Evolutionary conservation across 1,140 invertebrate genomes (phyloP).

Genomic region (Drosophila erecta): DNA sequence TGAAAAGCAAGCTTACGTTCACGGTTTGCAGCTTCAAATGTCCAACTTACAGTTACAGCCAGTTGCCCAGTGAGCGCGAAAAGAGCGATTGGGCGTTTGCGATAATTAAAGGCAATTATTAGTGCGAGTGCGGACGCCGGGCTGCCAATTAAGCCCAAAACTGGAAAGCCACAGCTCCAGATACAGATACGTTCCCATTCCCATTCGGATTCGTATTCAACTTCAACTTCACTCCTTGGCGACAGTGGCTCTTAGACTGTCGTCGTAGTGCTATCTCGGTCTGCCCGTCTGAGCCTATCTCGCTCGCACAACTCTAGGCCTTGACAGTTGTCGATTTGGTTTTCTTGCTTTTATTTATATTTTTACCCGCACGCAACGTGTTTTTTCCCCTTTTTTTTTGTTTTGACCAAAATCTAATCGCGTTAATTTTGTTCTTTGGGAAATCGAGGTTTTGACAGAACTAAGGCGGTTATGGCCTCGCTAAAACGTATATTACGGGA

Average conservation of each 20-base stretch:
- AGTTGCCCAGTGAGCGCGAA: slow-evolving; percentile 11
- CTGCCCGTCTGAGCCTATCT: not conserved
- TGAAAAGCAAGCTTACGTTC: slow-evolving; percentile 51
- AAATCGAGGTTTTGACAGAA: slow-evolving; percentile 41
- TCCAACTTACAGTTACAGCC: slow-evolving; percentile 26
- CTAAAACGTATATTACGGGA: not conserved
- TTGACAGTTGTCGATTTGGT: slow-evolving; percentile 40
- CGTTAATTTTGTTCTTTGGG: slow-evolving; percentile 13
- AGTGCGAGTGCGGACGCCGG: slow-evolving; percentile 54
- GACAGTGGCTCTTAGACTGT: slow-evolving; percentile 47
- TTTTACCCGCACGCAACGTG: slow-evolving; percentile 20
- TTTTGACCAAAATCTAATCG: slow-evolving; percentile 55
- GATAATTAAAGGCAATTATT: slow-evolving; percentile 83
- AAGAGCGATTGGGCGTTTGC: slow-evolving; percentile 71
- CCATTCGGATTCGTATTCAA: not conserved
- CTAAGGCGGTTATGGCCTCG: slow-evolving; percentile 2
- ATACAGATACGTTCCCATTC: slow-evolving; percentile 6
- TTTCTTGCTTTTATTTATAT: slow-evolving; percentile 16
- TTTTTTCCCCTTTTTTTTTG: slow-evolving; percentile 3
- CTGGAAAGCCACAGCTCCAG: slow-evolving; percentile 44
- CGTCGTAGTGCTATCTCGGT: slow-evolving; percentile 16
- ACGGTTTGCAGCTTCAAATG: slow-evolving; percentile 1
- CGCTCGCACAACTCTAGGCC: slow-evolving; percentile 16
- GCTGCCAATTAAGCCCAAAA: slow-evolving; percentile 71
- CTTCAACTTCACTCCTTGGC: not conserved